Evolutionary conservation across 1,140 invertebrate species (phyloP).

Genomic region (Pollicipes pollicipes): DNA sequence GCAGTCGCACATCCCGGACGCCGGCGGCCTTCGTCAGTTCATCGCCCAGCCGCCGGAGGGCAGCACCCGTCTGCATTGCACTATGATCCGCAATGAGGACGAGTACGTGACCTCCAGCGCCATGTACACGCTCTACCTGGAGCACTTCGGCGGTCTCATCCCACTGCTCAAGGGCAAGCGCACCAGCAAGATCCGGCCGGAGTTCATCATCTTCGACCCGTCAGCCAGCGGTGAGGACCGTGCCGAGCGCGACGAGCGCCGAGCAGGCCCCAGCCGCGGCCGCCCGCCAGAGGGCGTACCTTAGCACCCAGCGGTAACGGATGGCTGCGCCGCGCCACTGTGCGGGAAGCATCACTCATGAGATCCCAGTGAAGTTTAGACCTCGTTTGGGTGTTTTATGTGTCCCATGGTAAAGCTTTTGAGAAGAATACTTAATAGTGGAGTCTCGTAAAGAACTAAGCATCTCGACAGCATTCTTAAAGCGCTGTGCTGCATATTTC

Average conservation of each 20-base stretch:
- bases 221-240: slow-evolving; percentile 33
- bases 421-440: too few relatives aligned
- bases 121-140: slow-evolving; percentile 86
- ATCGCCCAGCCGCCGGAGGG: slow-evolving; percentile 73
- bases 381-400: too few relatives aligned
- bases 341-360: too few relatives aligned
- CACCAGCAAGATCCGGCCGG: slow-evolving; percentile 88
- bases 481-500: too few relatives aligned
- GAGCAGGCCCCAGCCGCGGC: slow-evolving; percentile 25
- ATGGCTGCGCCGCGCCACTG: too few relatives aligned
- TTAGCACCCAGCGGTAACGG: too few relatives aligned
- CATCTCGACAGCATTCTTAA: too few relatives aligned
- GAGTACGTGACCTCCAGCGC: slow-evolving; percentile 39
- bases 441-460: too few relatives aligned
- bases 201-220: slow-evolving; percentile 96
- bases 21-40: slow-evolving; percentile 69
- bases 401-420: too few relatives aligned
- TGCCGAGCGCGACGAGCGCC: slow-evolving; percentile 11
- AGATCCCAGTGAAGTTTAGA: too few relatives aligned
- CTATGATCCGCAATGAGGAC: slow-evolving; percentile 72
- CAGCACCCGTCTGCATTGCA: slow-evolving; percentile 75
- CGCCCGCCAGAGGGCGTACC: slow-evolving; percentile 21
- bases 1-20: slow-evolving; percentile 84
- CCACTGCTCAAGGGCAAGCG: slow-evolving; percentile 87
- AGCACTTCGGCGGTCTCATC: slow-evolving; percentile 88